Conservation (phyloP, 2,113 vertebrate genomes). For the Osmerus mordax region DNA sequence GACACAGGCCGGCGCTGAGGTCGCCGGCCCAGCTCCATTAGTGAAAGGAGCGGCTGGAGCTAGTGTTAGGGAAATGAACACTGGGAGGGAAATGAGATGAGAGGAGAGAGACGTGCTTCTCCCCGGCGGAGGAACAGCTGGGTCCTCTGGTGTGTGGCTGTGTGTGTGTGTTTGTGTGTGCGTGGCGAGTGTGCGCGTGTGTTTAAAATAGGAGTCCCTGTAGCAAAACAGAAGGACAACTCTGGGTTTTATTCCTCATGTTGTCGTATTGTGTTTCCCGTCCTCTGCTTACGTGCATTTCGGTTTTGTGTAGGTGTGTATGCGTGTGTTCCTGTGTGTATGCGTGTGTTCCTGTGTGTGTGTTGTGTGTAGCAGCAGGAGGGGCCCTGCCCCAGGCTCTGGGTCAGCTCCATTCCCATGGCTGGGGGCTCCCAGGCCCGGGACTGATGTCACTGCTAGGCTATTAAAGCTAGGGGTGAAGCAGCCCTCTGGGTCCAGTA, state of each 20-base stretch:
- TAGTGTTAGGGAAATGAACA: slow-evolving; percentile 59
- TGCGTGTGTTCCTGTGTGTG: background rate
- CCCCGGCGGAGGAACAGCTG: slow-evolving; percentile 10
- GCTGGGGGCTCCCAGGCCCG: slow-evolving; percentile 21
- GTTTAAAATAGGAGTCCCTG: too few relatives aligned
- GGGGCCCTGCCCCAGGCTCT: slow-evolving; percentile 10
- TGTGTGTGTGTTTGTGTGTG: background rate
- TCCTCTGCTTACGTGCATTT: background rate
- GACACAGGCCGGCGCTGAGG: slow-evolving; percentile 59
- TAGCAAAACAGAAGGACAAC: too few relatives aligned
- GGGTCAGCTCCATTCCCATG: slow-evolving; percentile 40
- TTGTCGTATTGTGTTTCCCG: background rate
- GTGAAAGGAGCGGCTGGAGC: slow-evolving; percentile 38
- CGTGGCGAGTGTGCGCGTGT: too few relatives aligned
- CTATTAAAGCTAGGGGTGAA: slow-evolving; percentile 33
- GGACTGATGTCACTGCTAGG: slow-evolving; percentile 32
- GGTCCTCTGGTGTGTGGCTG: slow-evolving; percentile 4
- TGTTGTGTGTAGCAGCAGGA: background rate
- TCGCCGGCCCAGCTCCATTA: slow-evolving; percentile 31
- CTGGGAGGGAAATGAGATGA: slow-evolving; percentile 49
- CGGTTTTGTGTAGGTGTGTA: background rate
- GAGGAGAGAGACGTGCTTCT: slow-evolving; percentile 16
- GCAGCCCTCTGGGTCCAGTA: slow-evolving; percentile 32
- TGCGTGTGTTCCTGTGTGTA: background rate
- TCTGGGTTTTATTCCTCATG: background rate